phyloP scores from a whole-genome alignment of 37 sponge, comb jelly and placozoan species.

The Dysidea cf. avara region DNA sequence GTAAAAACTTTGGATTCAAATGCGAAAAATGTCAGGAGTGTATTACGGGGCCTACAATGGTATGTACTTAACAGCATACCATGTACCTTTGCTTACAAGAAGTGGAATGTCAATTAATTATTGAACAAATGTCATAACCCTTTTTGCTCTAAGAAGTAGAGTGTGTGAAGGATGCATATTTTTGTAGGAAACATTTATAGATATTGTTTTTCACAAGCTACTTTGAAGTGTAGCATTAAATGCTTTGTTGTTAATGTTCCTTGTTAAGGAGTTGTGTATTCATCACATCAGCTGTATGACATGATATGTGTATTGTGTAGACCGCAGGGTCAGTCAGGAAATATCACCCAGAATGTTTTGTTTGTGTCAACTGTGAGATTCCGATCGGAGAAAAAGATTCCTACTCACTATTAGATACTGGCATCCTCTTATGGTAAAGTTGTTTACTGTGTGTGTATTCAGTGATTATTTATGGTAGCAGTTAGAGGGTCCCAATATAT shows the following conservation, averaged over 20 bases:
- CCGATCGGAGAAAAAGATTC: constrained; percentile 72
- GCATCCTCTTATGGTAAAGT: constrained; percentile 44
- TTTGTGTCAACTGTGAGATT: constrained; percentile 49
- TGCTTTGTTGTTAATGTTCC: too few species aligned
- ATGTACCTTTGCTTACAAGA: background rate
- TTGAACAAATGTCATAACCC: background rate
- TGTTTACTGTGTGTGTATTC: background rate
- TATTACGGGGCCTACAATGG: constrained; percentile 80
- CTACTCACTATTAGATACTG: constrained; percentile 52
- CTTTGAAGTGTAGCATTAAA: too few species aligned
- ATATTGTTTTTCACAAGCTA: too few species aligned
- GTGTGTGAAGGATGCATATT: too few species aligned
- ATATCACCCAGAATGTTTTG: constrained; percentile 83
- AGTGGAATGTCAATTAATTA: background rate
- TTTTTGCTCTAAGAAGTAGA: too few species aligned
- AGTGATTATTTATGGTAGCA: background rate
- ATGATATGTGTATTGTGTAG: too few species aligned
- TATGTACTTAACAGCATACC: background rate
- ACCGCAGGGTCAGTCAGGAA: constrained; percentile 53
- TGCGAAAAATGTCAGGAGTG: constrained; percentile 51
- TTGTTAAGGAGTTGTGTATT: too few species aligned
- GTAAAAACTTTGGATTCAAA: constrained; percentile 59
- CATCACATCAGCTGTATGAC: too few species aligned
- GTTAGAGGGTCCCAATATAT: background rate
- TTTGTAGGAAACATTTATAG: too few species aligned